phyloP scores from a whole-genome alignment of 64 coral and sea anemone genomes.

The Anthopleura sola region DNA sequence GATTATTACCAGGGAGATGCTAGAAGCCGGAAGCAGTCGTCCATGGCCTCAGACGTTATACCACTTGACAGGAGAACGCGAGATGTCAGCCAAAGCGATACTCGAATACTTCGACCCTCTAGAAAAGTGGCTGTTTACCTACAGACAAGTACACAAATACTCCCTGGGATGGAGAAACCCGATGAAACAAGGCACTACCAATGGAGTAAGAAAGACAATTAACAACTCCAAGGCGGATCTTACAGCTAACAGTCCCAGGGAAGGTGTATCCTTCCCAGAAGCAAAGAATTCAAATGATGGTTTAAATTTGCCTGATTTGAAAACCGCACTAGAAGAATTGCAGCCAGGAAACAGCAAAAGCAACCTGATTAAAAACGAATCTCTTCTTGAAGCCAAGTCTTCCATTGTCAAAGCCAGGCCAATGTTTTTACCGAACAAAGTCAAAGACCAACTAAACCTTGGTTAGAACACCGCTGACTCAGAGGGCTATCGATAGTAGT shows the following conservation, averaged over 20 bases:
- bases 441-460: constrained; percentile 80
- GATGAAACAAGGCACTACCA: constrained; percentile 27
- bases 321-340: constrained; percentile 71
- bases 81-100: constrained; percentile 71
- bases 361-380: not conserved
- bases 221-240: not conserved
- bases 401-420: constrained; percentile 63
- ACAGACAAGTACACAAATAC: constrained; percentile 71
- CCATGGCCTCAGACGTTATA: constrained; percentile 94
- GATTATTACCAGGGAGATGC: constrained; percentile 51
- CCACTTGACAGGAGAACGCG: constrained; percentile 72
- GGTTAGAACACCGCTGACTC: not conserved
- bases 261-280: constrained; percentile 41
- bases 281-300: constrained; percentile 53
- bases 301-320: constrained; percentile 76
- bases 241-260: not conserved
- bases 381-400: constrained; percentile 66
- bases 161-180: constrained; percentile 65
- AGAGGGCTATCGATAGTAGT: too few relatives aligned
- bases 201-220: constrained; percentile 66
- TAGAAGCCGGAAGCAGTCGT: constrained; percentile 71
- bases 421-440: constrained; percentile 93
- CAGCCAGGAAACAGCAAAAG: constrained; percentile 24
- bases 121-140: constrained; percentile 63
- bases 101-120: constrained; percentile 94